A percentile compares a stretch with the other conserved stretches of the same genome.
Evolutionary conservation across 1,140 invertebrate genomes (phyloP).

Genomic region (Drosophila tani): DNA sequence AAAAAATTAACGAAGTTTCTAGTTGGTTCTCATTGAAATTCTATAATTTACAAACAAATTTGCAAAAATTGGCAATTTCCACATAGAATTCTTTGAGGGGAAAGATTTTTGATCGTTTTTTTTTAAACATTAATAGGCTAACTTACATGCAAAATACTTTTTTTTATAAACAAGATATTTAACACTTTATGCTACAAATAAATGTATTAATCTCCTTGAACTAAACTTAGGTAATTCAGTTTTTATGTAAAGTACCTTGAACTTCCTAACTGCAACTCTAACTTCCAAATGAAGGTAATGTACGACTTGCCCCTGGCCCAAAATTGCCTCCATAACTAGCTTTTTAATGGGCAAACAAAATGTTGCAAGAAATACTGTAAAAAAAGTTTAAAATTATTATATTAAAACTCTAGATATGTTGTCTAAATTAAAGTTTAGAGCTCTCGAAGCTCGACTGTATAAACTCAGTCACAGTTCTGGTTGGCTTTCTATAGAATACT

Average conservation of each 20-base stretch:
- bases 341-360: slow-evolving; percentile 8
- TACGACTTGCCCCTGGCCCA: slow-evolving; percentile 3
- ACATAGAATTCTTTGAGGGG: too few relatives aligned
- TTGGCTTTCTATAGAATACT: slow-evolving; percentile 29
- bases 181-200: too few relatives aligned
- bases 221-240: neutral
- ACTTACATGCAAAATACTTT: too few relatives aligned
- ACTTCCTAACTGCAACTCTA: neutral
- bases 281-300: neutral
- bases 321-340: neutral
- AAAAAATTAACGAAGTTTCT: too few relatives aligned
- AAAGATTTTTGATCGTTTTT: too few relatives aligned
- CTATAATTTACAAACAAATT: too few relatives aligned
- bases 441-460: slow-evolving; percentile 1
- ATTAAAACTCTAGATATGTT: too few relatives aligned
- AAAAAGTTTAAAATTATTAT: neutral
- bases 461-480: slow-evolving; percentile 16
- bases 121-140: too few relatives aligned
- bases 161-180: too few relatives aligned
- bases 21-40: too few relatives aligned
- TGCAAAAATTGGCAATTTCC: too few relatives aligned
- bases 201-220: too few relatives aligned
- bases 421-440: neutral
- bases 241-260: neutral
- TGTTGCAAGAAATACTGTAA: neutral